These are phyloP conservation scores for Drosophila nigrodunni DNA, from an alignment of 1,140 invertebrate genomes.

Conservation along the genomic window DNA sequence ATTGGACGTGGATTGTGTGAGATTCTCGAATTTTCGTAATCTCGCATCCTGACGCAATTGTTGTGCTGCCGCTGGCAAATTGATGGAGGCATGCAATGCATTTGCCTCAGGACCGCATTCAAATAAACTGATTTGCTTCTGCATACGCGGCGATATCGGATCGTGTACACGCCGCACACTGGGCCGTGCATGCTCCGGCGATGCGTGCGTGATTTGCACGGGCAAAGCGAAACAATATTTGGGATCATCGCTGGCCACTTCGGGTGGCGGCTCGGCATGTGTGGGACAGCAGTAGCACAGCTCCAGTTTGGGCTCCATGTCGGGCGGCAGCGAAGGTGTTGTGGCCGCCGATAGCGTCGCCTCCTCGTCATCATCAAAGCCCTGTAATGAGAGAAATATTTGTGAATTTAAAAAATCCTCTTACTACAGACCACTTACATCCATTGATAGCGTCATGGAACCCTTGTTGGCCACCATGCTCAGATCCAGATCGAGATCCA, in stretches of 20 bases:
- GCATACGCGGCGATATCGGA: slow-evolving; percentile 73
- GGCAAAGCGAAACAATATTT: slow-evolving; percentile 59
- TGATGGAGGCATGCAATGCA: slow-evolving; percentile 72
- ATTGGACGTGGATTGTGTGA: slow-evolving; percentile 79
- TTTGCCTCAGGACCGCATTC: slow-evolving; percentile 58
- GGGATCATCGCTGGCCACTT: slow-evolving; percentile 65
- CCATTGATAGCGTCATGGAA: slow-evolving; percentile 72
- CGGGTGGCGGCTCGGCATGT: slow-evolving; percentile 67
- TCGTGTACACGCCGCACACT: slow-evolving; percentile 66
- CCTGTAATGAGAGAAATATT: slow-evolving; percentile 34
- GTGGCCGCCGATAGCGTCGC: slow-evolving; percentile 85
- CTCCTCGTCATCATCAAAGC: slow-evolving; percentile 85
- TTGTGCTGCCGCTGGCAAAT: slow-evolving; percentile 63
- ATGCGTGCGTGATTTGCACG: slow-evolving; percentile 57
- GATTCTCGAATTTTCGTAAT: slow-evolving; percentile 74
- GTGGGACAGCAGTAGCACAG: slow-evolving; percentile 70
- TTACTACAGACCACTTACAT: slow-evolving; percentile 55
- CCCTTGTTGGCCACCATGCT: slow-evolving; percentile 81
- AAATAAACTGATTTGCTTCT: slow-evolving; percentile 81
- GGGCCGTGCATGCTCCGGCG: slow-evolving; percentile 52
- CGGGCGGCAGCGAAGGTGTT: slow-evolving; percentile 68
- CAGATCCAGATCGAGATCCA: slow-evolving; percentile 59
- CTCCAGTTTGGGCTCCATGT: slow-evolving; percentile 66
- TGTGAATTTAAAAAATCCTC: too few species aligned
- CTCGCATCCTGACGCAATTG: slow-evolving; percentile 72